Percentiles rank a stretch among this genome's conserved stretches.
Conservation (phyloP, 2,888 invertebrate genomes). For the Tineola bisselliella region DNA sequence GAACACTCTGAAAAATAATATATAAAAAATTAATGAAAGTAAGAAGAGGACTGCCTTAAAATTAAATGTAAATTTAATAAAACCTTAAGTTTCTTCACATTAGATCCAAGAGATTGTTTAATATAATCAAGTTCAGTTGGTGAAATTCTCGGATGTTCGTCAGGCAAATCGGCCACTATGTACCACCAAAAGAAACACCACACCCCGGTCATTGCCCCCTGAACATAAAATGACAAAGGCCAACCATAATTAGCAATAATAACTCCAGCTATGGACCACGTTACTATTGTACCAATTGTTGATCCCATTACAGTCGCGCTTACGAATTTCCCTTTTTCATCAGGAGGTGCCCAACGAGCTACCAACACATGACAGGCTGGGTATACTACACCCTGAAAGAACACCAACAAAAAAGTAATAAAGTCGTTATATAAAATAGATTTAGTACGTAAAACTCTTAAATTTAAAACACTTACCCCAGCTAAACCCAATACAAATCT, state of each 20-base stretch:
- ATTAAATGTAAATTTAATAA: too few species aligned
- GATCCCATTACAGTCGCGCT: constrained; percentile 76
- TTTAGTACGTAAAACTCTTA: too few species aligned
- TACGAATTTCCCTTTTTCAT: constrained; percentile 78
- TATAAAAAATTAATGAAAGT: too few species aligned
- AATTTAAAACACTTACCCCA: constrained; percentile 58
- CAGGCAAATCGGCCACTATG: constrained; percentile 71
- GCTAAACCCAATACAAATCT: constrained; percentile 71
- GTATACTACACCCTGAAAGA: constrained; percentile 68
- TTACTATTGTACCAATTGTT: constrained; percentile 75
- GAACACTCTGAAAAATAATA: constrained; percentile 62
- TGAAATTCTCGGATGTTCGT: constrained; percentile 70
- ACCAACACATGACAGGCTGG: constrained; percentile 73
- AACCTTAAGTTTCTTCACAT: constrained; percentile 67
- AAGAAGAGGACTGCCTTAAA: too few species aligned
- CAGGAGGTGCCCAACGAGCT: constrained; percentile 77
- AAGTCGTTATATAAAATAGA: too few species aligned
- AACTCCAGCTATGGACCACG: constrained; percentile 74
- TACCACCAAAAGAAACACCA: constrained; percentile 71
- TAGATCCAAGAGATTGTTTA: constrained; percentile 67
- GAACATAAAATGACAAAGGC: constrained; percentile 74
- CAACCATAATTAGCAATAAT: constrained; percentile 72
- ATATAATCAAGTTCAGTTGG: constrained; percentile 73
- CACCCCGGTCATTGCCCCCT: constrained; percentile 62
- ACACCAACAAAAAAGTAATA: too few species aligned